phyloP scores from a whole-genome alignment of 2,888 invertebrate species.

The Parascotia fuliginaria region DNA sequence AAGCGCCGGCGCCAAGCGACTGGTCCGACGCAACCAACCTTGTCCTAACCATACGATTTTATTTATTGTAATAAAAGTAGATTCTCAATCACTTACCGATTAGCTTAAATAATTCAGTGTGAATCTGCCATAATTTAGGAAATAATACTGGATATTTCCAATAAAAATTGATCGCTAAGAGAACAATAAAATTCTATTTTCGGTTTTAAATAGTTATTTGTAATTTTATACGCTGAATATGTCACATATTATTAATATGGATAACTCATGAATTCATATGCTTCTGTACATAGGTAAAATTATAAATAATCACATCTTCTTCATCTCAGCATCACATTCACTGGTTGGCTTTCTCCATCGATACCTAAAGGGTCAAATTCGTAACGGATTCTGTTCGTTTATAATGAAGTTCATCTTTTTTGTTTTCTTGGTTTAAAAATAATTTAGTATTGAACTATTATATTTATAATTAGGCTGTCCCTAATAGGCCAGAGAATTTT shows the following conservation, averaged over 20 bases:
- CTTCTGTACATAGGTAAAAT: too few relatives aligned
- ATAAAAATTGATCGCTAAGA: constrained; percentile 18
- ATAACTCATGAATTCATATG: not conserved
- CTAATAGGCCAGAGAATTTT: too few relatives aligned
- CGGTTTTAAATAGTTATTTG: constrained; percentile 5
- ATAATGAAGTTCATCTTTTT: too few relatives aligned
- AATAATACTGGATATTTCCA: constrained; percentile 29
- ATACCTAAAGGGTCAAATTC: too few relatives aligned
- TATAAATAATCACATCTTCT: too few relatives aligned
- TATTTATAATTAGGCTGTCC: too few relatives aligned
- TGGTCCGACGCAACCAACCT: constrained; percentile 47
- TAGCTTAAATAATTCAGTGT: constrained; percentile 16
- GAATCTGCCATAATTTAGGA: not conserved
- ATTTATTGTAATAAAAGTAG: constrained; percentile 48
- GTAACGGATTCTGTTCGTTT: too few relatives aligned
- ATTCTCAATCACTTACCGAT: constrained; percentile 18
- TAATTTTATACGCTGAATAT: constrained; percentile 13
- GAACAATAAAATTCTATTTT: constrained; percentile 25
- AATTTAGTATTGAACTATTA: too few relatives aligned
- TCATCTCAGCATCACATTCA: too few relatives aligned
- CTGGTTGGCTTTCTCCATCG: too few relatives aligned
- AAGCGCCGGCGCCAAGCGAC: constrained; percentile 75
- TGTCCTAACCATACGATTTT: constrained; percentile 49
- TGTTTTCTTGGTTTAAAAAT: too few relatives aligned
- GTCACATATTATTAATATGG: not conserved